Conservation (phyloP, 2,113 vertebrate genomes). For the Seriola rivoliana region DNA sequence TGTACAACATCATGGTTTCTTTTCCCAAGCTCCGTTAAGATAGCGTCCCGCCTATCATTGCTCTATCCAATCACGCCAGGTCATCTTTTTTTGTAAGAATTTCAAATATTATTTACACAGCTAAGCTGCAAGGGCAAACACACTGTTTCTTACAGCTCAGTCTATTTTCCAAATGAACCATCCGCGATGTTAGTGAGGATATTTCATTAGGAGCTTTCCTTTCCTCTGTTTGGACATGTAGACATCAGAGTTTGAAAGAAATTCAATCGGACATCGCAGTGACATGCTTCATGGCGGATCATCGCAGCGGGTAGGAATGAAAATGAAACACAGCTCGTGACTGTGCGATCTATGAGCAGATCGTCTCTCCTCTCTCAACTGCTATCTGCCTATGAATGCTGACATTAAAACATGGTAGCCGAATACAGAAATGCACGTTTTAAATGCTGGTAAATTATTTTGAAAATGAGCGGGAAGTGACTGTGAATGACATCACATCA, state of each 20-base stretch:
- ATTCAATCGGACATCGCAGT: background rate
- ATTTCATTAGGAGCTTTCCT: background rate
- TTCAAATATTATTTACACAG: slow-evolving; percentile 41
- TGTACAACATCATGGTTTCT: background rate
- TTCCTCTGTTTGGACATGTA: background rate
- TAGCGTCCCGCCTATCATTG: slow-evolving; percentile 59
- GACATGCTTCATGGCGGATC: slow-evolving; percentile 11
- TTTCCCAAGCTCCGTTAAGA: background rate
- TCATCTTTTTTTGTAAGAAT: slow-evolving; percentile 22
- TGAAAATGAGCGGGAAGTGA: slow-evolving; percentile 83
- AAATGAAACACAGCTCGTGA: background rate
- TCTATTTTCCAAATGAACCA: slow-evolving; percentile 33
- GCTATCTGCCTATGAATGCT: background rate
- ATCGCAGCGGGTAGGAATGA: background rate
- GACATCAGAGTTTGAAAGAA: background rate
- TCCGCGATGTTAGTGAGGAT: slow-evolving; percentile 2
- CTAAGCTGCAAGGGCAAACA: background rate
- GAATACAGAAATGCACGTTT: background rate
- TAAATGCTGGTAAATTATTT: slow-evolving; percentile 34
- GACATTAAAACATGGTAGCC: background rate
- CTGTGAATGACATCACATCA: slow-evolving; percentile 53
- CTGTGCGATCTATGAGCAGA: too few relatives aligned
- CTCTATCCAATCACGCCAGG: slow-evolving; percentile 51
- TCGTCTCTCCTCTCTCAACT: too few relatives aligned
- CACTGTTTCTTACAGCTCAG: background rate